Percentiles rank a stretch among this genome's conserved stretches.
phyloP scores from a whole-genome alignment of 1,140 invertebrate genomes.

The Heliconius eleuchia region DNA sequence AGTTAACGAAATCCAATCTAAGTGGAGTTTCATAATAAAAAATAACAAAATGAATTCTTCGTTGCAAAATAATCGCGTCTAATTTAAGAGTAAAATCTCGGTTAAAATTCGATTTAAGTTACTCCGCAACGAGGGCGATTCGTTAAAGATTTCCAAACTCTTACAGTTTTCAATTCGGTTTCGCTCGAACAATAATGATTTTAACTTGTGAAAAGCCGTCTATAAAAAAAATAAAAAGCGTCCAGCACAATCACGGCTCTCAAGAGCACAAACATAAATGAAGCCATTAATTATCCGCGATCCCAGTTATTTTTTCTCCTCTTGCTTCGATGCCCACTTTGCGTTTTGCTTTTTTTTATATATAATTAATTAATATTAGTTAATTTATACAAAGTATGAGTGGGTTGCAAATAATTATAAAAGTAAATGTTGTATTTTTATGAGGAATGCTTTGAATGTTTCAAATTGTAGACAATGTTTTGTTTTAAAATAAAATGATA shows the following conservation, averaged over 20 bases:
- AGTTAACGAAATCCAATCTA: slow-evolving; percentile 16
- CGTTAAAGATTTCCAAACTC: slow-evolving; percentile 52
- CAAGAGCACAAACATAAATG: slow-evolving; percentile 80
- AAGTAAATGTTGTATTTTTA: neutral
- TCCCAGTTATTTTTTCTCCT: slow-evolving; percentile 69
- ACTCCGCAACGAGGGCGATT: slow-evolving; percentile 34
- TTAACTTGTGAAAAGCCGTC: slow-evolving; percentile 51
- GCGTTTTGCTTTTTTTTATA: slow-evolving; percentile 21
- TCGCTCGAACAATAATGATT: slow-evolving; percentile 70
- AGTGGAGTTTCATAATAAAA: slow-evolving; percentile 26
- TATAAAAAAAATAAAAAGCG: slow-evolving; percentile 63
- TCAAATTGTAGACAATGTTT: neutral
- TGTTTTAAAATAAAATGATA: too few relatives aligned
- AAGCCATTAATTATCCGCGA: slow-evolving; percentile 79
- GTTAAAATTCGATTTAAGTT: slow-evolving; percentile 34
- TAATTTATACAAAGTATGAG: neutral
- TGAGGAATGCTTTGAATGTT: neutral
- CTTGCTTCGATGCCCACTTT: slow-evolving; percentile 42
- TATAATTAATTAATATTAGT: slow-evolving; percentile 17
- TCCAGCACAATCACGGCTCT: slow-evolving; percentile 75
- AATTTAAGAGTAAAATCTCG: slow-evolving; percentile 34
- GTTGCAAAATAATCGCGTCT: slow-evolving; percentile 25
- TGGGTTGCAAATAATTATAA: neutral
- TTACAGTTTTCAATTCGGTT: slow-evolving; percentile 68
- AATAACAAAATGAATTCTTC: slow-evolving; percentile 28